Evolutionary conservation across 2,113 vertebrate genomes (phyloP).

Genomic region (Ammodytes dubius): DNA sequence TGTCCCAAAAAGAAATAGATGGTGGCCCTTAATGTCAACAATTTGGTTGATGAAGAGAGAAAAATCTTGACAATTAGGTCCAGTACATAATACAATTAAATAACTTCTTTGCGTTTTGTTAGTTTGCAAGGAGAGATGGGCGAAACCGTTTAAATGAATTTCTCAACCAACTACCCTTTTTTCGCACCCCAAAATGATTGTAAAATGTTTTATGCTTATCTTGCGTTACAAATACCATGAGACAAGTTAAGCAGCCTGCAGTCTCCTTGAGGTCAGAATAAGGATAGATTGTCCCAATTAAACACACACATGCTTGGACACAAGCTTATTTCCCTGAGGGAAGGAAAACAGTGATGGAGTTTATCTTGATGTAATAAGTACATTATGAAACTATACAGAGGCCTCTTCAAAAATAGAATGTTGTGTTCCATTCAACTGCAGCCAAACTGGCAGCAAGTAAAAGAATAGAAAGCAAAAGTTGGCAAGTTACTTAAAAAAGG

Average conservation of each 20-base stretch:
- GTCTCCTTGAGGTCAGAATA: background rate
- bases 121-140: too few relatives aligned
- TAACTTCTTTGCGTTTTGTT: too few relatives aligned
- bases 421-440: background rate
- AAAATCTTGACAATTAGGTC: too few relatives aligned
- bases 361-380: background rate
- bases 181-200: too few relatives aligned
- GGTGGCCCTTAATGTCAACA: too few relatives aligned
- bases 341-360: background rate
- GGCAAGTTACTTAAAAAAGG: background rate
- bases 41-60: too few relatives aligned
- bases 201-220: too few relatives aligned
- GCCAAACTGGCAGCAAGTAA: background rate
- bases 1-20: background rate
- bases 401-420: background rate
- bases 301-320: background rate
- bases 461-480: conserved; percentile 12
- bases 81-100: too few relatives aligned
- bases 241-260: background rate
- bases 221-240: background rate
- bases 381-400: background rate
- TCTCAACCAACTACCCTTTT: too few relatives aligned
- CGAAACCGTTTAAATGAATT: too few relatives aligned
- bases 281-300: background rate
- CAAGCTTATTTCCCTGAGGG: background rate